These are phyloP conservation scores for Nematostella vectensis DNA, from an alignment of 92 coral and sea anemone genomes.

Conservation along the genomic window DNA sequence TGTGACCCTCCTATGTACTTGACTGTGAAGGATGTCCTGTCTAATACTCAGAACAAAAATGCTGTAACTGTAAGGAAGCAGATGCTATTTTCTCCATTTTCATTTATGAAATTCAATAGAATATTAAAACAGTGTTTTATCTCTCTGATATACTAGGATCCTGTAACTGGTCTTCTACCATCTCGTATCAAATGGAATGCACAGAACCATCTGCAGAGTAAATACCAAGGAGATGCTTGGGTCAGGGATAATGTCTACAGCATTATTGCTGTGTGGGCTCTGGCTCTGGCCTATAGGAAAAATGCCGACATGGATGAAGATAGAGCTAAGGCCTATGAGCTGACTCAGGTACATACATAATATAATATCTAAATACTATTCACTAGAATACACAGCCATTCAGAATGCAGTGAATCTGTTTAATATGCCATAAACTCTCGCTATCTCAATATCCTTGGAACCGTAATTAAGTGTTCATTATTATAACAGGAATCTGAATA, in stretches of 20 bases:
- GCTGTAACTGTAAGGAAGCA: no score
- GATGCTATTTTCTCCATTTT: no score
- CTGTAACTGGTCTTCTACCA: conserved; percentile 93
- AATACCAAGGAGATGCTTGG: conserved; percentile 83
- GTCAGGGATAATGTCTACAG: conserved; percentile 96
- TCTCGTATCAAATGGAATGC: conserved; percentile 66
- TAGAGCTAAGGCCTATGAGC: conserved; percentile 86
- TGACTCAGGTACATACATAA: conserved; percentile 60
- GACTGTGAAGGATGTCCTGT: no score
- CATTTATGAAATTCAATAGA: no score
- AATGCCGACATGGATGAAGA: conserved; percentile 98
- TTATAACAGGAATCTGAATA: no score
- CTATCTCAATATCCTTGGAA: conserved; percentile 1
- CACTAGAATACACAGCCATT: no score
- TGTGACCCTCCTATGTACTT: no score
- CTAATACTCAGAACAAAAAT: no score
- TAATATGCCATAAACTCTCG: not conserved
- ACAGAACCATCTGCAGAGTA: conserved; percentile 38
- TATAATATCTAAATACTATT: no score
- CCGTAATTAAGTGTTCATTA: no score
- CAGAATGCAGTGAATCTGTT: no score
- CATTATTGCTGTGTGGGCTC: conserved; percentile 92
- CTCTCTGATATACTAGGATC: conserved; percentile 46
- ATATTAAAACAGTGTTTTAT: not conserved
- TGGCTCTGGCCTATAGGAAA: conserved; percentile 88